phyloP scores from a whole-genome alignment of 2,113 vertebrate genomes.

The Madoqua kirkii region DNA sequence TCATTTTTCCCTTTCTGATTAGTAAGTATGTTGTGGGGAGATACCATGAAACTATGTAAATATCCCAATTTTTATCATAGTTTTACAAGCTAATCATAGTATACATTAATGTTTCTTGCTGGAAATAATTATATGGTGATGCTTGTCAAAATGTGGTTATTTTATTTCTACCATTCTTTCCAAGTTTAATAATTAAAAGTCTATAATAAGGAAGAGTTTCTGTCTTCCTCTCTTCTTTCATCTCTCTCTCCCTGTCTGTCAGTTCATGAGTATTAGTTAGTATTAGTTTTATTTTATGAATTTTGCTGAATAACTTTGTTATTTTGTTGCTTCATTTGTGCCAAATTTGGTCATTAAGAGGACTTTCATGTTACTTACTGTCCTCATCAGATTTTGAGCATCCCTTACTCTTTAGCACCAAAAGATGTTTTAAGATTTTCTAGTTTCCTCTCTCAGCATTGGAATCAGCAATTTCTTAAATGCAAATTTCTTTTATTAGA shows the following conservation, averaged over 20 bases:
- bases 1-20: not conserved
- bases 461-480: not conserved
- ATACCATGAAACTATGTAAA: not conserved
- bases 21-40: not conserved
- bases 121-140: not conserved
- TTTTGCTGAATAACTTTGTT: not conserved
- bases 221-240: not conserved
- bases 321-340: not conserved
- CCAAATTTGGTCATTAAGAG: not conserved
- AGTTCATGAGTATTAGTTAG: not conserved
- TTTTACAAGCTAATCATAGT: not conserved
- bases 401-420: not conserved
- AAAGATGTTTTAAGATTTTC: not conserved
- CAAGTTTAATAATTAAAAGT: not conserved
- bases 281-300: not conserved
- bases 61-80: not conserved
- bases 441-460: not conserved
- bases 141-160: not conserved
- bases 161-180: not conserved
- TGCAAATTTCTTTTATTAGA: not conserved
- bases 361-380: not conserved
- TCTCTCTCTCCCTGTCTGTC: too few species aligned
- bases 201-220: not conserved
- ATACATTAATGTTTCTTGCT: not conserved
- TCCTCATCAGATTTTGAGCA: not conserved